These are phyloP conservation scores for Heliconius aoede DNA, from an alignment of 2,888 invertebrate genomes.

Conservation along the genomic window DNA sequence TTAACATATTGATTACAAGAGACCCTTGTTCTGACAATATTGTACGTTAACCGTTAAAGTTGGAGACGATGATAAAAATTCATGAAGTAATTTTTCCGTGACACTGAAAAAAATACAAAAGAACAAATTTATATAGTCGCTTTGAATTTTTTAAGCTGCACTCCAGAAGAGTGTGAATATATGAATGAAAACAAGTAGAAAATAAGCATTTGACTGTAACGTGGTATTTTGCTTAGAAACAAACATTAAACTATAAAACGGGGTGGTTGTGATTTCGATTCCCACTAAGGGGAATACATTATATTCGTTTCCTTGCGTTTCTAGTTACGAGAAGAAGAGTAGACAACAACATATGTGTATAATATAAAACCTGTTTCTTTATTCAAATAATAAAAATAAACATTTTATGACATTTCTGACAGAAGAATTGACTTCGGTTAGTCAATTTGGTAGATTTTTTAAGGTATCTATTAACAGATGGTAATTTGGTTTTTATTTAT, in stretches of 20 bases:
- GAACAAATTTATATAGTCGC: conserved; percentile 40
- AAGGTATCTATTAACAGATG: not conserved
- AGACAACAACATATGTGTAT: not conserved
- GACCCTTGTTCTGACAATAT: not conserved
- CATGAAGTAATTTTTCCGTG: conserved; percentile 45
- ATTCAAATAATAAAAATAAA: not conserved
- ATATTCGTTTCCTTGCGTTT: too few species aligned
- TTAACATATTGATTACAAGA: conserved; percentile 6
- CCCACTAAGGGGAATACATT: too few species aligned
- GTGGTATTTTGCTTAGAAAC: not conserved
- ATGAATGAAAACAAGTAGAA: conserved; percentile 33
- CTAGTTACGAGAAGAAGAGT: too few species aligned
- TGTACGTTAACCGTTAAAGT: conserved; percentile 33
- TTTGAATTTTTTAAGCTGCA: conserved; percentile 43
- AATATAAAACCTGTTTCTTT: not conserved
- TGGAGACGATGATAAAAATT: conserved; percentile 40
- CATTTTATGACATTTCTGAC: not conserved
- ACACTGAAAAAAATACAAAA: conserved; percentile 42
- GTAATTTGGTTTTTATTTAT: not conserved
- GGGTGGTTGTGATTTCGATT: too few species aligned
- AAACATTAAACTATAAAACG: too few species aligned
- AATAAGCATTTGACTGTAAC: conserved; percentile 25
- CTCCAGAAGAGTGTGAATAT: conserved; percentile 34
- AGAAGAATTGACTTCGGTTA: not conserved
- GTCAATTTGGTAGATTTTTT: conserved; percentile 1